These are phyloP conservation scores for Bombylius major DNA, from an alignment of 2,888 invertebrate genomes.

Conservation along the genomic window DNA sequence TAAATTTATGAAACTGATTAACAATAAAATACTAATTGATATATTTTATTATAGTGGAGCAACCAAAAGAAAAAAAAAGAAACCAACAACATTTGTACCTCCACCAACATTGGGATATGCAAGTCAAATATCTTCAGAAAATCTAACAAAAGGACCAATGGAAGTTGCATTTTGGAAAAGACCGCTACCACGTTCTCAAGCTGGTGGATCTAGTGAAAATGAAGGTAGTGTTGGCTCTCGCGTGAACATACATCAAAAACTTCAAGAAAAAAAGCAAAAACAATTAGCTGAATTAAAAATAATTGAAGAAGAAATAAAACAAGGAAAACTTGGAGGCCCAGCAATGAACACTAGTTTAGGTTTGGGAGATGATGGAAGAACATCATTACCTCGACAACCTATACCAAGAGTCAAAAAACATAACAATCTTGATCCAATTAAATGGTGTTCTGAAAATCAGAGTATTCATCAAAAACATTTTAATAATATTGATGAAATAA, in stretches of 20 bases:
- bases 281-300: conserved; percentile 71
- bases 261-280: conserved; percentile 79
- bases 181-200: conserved; percentile 49
- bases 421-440: conserved; percentile 41
- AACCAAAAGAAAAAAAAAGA: conserved; percentile 71
- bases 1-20: too few relatives aligned
- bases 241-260: conserved; percentile 74
- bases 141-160: conserved; percentile 29
- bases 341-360: conserved; percentile 39
- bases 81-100: conserved; percentile 78
- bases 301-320: conserved; percentile 77
- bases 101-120: conserved; percentile 42
- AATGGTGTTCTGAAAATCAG: conserved; percentile 34
- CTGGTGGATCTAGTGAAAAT: conserved; percentile 56
- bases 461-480: conserved; percentile 26
- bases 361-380: conserved; percentile 39
- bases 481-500: conserved; percentile 29
- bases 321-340: conserved; percentile 55
- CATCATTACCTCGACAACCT: conserved; percentile 43
- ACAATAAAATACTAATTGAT: too few relatives aligned
- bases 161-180: conserved; percentile 62
- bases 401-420: conserved; percentile 59
- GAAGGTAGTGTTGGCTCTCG: conserved; percentile 63
- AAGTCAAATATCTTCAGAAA: conserved; percentile 10
- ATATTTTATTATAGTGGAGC: conserved; percentile 20